Evolutionary conservation across 35 echinoderm and acorn worm species (phyloP), one percentile per base, ranked within the genome.

Genomic region (Chiridota heheva): DNA sequence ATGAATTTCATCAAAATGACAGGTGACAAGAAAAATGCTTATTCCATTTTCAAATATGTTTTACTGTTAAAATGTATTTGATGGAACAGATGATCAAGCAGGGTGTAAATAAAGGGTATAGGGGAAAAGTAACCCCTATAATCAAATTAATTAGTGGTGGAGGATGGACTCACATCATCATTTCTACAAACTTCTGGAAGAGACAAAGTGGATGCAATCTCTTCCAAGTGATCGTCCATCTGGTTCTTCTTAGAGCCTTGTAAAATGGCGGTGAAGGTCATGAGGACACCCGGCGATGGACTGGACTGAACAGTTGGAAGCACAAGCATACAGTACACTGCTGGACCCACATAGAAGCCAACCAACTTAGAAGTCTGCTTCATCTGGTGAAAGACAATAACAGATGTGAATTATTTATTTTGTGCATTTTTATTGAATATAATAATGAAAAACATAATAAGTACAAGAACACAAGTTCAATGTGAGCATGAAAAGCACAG

Each of bases 311-410:
- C 40, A 13, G 80, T 80, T 8, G 95, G 84, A 22, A 88, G 37
- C 43, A 91, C 38, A 28, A 98, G 51, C 82, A 78, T 98, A 47
- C 95, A 98, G 72, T 98, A 98, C 45, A 98, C 81, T 43, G 88
- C 89, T 39, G 95, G 95, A 38, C 81, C 66, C 13, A 98, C 89
- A 35, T 75, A 98, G 57, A 87, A 98, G 33, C 95, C 89, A 25
- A 82, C 63, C 41, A 98, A 36, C 67, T 98, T 89, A 29, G 89
- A 84, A 31, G 95, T 76, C 36, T 84, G 78, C 13, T 87, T 29
- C 8, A 82, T 65, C 92, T 96, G 53, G 15, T 43, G 38, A 36
- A 30, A 70, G 40, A 31, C 5, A 10, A 51, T 3, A 2, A 55
- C 22, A 59, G 0, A 25, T 10, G 56, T 25, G n/a, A 15, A 6